phyloP scores from a whole-genome alignment of 1,140 invertebrate species.

The Tetragonula clypearis region DNA sequence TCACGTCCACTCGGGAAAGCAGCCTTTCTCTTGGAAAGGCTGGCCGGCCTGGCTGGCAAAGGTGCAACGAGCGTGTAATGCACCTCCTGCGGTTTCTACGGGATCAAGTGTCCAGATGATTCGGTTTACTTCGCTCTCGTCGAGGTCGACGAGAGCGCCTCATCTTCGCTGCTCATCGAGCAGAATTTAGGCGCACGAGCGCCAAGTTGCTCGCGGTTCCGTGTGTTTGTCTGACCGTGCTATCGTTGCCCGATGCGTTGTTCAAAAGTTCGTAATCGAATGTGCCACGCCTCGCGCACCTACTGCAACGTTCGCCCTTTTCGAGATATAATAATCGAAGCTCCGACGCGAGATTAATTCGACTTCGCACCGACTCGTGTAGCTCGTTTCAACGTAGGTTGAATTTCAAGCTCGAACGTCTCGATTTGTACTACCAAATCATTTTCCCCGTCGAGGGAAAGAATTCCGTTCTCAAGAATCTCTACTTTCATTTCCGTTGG shows the following conservation, averaged over 20 bases:
- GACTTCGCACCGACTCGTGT: background rate
- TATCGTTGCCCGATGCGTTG: background rate
- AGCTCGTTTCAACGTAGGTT: background rate
- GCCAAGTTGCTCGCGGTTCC: background rate
- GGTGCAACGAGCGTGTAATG: conserved; percentile 64
- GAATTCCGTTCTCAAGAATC: background rate
- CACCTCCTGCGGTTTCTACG: conserved; percentile 55
- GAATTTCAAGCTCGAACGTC: background rate
- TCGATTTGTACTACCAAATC: background rate
- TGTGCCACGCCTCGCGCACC: too few relatives aligned
- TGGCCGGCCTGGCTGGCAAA: conserved; percentile 41
- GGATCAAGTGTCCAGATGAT: conserved; percentile 67
- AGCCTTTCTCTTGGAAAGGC: conserved; percentile 48
- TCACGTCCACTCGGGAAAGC: conserved; percentile 58
- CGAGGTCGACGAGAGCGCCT: background rate
- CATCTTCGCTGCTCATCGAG: conserved; percentile 16
- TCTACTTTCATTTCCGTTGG: background rate
- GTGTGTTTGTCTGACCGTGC: background rate
- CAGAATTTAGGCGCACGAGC: background rate
- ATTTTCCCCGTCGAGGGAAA: background rate
- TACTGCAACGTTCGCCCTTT: too few relatives aligned
- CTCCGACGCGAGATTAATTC: background rate
- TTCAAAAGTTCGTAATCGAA: background rate
- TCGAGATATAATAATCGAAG: background rate
- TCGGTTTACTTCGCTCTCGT: conserved; percentile 53